Percentiles rank a stretch among this genome's conserved stretches.
phyloP scores from a whole-genome alignment of 1,140 invertebrate species.

The Maniola jurtina region DNA sequence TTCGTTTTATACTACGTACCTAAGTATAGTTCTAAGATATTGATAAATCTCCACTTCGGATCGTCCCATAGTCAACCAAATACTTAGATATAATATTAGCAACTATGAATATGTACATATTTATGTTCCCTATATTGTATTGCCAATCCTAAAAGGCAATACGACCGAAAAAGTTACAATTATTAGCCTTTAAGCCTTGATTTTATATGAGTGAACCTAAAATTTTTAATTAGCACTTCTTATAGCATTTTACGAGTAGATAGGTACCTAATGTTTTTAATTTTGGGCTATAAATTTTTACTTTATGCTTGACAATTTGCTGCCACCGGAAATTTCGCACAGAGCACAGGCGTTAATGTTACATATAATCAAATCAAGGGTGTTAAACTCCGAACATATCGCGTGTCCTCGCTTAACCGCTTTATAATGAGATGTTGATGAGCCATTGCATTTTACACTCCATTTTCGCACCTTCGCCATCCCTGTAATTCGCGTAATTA shows the following conservation, averaged over 20 bases:
- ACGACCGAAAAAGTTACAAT: too few species aligned
- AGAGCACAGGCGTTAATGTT: conserved; percentile 22
- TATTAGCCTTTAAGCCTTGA: too few species aligned
- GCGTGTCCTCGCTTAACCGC: conserved; percentile 35
- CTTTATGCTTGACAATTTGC: neutral
- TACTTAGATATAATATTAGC: too few species aligned
- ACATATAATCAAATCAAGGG: conserved; percentile 26
- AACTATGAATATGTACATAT: too few species aligned
- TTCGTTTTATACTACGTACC: too few species aligned
- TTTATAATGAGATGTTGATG: conserved; percentile 41
- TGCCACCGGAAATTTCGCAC: conserved; percentile 18
- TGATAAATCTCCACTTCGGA: too few species aligned
- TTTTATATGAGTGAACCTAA: neutral
- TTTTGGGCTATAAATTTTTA: conserved; percentile 8
- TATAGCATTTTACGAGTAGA: neutral
- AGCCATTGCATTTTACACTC: conserved; percentile 40
- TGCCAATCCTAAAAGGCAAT: too few species aligned
- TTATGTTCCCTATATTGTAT: too few species aligned
- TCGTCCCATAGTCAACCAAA: too few species aligned
- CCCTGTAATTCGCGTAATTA: conserved; percentile 39
- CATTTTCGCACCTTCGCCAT: conserved; percentile 40
- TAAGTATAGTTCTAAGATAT: too few species aligned
- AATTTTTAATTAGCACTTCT: neutral
- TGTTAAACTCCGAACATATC: conserved; percentile 31
- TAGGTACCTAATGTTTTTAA: neutral